Evolutionary conservation across 2,113 vertebrate genomes (phyloP), one percentile per base, ranked within the genome.

Genomic region (Aepyceros melampus): DNA sequence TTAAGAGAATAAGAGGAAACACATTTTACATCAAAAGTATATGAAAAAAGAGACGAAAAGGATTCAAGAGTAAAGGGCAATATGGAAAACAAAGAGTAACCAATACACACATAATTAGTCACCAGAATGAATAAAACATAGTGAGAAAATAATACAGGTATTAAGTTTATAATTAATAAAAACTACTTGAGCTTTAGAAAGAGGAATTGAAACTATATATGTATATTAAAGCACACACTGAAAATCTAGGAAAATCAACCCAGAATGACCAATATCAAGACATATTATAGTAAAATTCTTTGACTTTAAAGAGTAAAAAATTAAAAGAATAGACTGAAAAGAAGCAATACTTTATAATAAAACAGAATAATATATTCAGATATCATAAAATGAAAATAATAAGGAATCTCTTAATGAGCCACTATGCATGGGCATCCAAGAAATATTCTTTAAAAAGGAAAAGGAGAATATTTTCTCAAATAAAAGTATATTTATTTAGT

Each of bases 381-480:
- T 89, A 79, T 7, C 36, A 67, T 53, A 12, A 82, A 87, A 74
- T 86, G 15, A 45, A 60, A 62, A 55, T 19, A 67, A 55, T 47
- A 92, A 91, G 8, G 25, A 89, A 78, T 71, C 17, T 79, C 19
- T 85, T 55, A 53, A 71, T 51, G 3, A 86, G 33, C 1, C 43
- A 64, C 53, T 82, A 15, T 55, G 31, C 21, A 49, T 55, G 45
- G 51, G 33, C 27, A 16, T 62, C 53, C 3, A 87, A 89, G 45
- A 90, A 92, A 87, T 91, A 95, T 84, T 98, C 92, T 93, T 94
- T 98, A 96, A 95, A 97, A 96, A 60, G 15, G 29, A 25, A 55
- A 36, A 87, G 84, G 60, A 36, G 93, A 96, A 95, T 94, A 79
- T 64, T 96, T 97, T 97, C 97, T 95, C 98, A 92, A 91, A 91